Base-by-base conservation (phyloP, 2,797 vertebrate species). In the Cossypha caffra region DNA sequence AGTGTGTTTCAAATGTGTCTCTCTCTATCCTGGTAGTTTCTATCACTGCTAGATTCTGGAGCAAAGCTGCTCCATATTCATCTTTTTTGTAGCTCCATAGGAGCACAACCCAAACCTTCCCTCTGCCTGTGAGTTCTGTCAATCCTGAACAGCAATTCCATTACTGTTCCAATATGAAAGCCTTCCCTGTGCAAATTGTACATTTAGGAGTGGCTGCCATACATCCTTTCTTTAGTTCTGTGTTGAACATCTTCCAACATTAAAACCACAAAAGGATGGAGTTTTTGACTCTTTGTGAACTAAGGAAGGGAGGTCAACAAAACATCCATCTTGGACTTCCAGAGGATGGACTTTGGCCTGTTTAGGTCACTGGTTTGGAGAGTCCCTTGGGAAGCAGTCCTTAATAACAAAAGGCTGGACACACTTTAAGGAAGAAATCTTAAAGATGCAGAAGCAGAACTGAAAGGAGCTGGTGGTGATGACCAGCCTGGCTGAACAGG, bases 221-320 rank as follows among this genome's bases (percentile, higher is more conserved):
- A 18, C 3, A 8, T 19, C 18, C 19, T 62, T 84, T 28, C 23
- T 50, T 29, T 76, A 55, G 21, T 43, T 16, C 7, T 16, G 1
- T 16, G 19, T 37, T 55, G 47, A 89, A 35, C 1, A 3, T 33
- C 28, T 80, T 88, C 57, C 48, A 51, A 20, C 9, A 33, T 14
- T 10, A 16, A 76, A 57, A 51, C 37, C 29, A 38, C 0, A 0
- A 31, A 66, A 45, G 17, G 28, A 29, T 16, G 20, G 11, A 31
- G 11, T 10, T 66, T 43, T 38, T 43, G 4, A 31, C 25, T 47
- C 17, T 57, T n/a, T 15, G 29, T 8, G 14, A 59, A 73, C 33
- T 45, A 29, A 33, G 38, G 20, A 80, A 80, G 40, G 4, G 8
- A 51, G n/a, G 24, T 29, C 45, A 66, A 51, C 5, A 59, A 59